phyloP scores from a whole-genome alignment of 2,888 invertebrate species.

The Andrena haemorrhoa region DNA sequence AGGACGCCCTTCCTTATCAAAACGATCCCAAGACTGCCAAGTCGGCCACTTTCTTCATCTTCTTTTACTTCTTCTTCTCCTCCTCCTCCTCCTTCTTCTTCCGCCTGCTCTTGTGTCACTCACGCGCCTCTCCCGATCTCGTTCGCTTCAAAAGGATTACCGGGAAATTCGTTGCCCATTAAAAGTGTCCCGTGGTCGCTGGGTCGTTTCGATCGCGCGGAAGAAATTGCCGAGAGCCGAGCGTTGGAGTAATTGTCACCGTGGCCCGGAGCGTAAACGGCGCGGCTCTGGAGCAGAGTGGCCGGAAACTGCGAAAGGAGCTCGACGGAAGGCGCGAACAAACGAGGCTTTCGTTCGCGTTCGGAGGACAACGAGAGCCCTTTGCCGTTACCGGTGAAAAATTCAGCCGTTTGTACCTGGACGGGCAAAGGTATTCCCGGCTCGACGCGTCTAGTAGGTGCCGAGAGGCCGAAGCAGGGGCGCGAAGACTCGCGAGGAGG shows the following conservation, averaged over 20 bases:
- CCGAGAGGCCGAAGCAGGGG: constrained; percentile 8
- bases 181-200: not conserved
- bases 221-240: too few relatives aligned
- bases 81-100: not conserved
- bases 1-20: constrained; percentile 74
- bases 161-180: constrained; percentile 30
- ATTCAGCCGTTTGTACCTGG: constrained; percentile 46
- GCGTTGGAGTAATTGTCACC: not conserved
- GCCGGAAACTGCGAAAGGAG: not conserved
- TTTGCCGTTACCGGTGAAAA: constrained; percentile 27
- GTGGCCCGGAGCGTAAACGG: not conserved
- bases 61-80: not conserved
- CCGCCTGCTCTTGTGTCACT: not conserved
- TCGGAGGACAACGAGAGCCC: constrained; percentile 22
- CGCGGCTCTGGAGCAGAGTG: not conserved
- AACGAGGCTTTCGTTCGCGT: not conserved
- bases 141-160: constrained; percentile 14
- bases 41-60: constrained; percentile 26
- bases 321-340: not conserved
- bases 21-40: constrained; percentile 71
- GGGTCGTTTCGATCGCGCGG: not conserved
- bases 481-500: not conserved
- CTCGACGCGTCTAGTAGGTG: constrained; percentile 14
- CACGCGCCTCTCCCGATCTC: not conserved
- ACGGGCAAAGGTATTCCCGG: constrained; percentile 51